These are phyloP conservation scores for Drosophila atripex DNA, from an alignment of 2,888 invertebrate species.

Conservation along the genomic window DNA sequence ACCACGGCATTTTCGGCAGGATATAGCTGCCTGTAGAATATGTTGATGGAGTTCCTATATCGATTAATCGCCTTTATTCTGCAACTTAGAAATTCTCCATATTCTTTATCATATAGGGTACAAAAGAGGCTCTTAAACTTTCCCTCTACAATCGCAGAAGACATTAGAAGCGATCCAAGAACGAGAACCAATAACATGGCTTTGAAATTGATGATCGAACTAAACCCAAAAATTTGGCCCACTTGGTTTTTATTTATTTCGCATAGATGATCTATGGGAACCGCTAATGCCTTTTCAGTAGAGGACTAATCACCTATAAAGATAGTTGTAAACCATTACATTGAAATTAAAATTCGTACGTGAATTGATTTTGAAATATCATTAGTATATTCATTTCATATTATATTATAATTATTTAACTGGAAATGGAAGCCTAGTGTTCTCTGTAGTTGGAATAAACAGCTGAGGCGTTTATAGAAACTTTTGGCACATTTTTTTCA, in stretches of 20 bases:
- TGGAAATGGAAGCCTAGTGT: no score
- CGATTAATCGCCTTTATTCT: background rate
- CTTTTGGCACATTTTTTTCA: background rate
- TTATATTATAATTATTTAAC: no score
- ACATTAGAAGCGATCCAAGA: background rate
- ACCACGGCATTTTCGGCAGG: background rate
- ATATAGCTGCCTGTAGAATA: background rate
- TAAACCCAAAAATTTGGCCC: background rate
- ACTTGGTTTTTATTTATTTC: background rate
- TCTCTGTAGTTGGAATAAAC: background rate
- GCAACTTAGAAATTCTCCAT: background rate
- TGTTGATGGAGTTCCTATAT: background rate
- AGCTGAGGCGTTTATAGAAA: background rate
- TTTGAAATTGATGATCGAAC: background rate
- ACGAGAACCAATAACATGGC: background rate
- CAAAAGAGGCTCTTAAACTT: background rate
- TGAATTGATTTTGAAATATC: no score
- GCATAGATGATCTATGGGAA: background rate
- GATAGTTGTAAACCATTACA: background rate
- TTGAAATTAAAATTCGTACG: background rate
- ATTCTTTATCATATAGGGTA: background rate
- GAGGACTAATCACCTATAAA: background rate
- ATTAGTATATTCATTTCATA: no score
- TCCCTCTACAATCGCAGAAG: background rate
- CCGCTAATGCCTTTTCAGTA: background rate